Conservation (phyloP, 2,797 vertebrate species). For the Chiroxiphia lanceolata region DNA sequence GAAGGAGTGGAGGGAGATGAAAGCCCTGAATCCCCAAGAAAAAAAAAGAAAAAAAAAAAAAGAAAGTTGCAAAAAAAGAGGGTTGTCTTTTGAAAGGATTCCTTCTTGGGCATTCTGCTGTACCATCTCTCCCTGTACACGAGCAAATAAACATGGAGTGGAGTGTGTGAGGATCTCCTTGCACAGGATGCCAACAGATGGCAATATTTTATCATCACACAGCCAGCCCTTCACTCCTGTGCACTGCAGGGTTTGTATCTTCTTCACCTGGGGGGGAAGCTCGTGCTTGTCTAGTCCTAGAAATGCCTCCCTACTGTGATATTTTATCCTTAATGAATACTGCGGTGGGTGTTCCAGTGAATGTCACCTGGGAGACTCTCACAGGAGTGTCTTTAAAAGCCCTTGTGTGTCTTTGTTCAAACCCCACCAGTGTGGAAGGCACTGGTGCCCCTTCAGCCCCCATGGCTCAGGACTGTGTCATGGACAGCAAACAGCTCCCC, state of each 20-base stretch:
- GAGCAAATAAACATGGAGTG: neutral
- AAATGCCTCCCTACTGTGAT: neutral
- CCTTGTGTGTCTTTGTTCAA: neutral
- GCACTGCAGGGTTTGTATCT: neutral
- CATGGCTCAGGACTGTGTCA: neutral
- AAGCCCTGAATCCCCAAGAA: neutral
- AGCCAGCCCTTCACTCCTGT: neutral
- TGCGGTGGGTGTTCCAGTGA: neutral
- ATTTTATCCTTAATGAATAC: neutral
- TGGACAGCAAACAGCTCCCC: neutral
- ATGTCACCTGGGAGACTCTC: neutral
- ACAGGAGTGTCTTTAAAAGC: slow-evolving; percentile 13
- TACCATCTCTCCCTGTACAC: neutral
- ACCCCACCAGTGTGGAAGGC: neutral
- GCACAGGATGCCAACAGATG: slow-evolving; percentile 76
- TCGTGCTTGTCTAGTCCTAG: neutral
- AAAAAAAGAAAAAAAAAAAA: neutral
- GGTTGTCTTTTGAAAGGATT: neutral
- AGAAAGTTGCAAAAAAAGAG: neutral
- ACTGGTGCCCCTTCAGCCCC: neutral
- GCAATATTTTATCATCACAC: slow-evolving; percentile 74
- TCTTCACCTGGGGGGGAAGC: neutral
- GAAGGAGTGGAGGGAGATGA: neutral
- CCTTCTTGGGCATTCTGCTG: neutral
- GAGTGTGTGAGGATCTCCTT: neutral